Evolutionary conservation across 2,797 vertebrate species (phyloP), one percentile per base, ranked within the genome.

Genomic region (Mormyrops boulengeri): DNA sequence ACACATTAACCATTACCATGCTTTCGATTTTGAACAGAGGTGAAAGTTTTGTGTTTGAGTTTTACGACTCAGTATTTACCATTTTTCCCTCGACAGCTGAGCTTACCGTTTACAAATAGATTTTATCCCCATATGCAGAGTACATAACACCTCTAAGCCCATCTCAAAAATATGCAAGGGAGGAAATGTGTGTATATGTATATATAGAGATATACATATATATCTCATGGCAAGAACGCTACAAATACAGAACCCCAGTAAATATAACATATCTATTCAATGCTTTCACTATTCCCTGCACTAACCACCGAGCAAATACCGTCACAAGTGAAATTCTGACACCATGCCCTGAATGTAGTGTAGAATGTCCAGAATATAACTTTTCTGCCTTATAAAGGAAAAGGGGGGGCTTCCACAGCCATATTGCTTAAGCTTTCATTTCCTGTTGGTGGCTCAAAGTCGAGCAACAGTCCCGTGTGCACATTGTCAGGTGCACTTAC

Each of bases 361-460:
- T 38, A 38, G 30, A 55, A 53, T 80, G 73, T 44, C 30, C 44
- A 38, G 41, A 26, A 84, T 38, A 77, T 85, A 22, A 87, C 26
- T 80, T 77, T 17, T 88, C 84, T 87, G 41, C 38, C 77, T 44
- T 82, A 82, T 82, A 47, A 47, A 41, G 77, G n/a, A n/a, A 44
- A 1, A 41, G 17, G 73, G 73, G 77, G 19, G 38, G 41, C 91
- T 90, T 86, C 26, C 87, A 38, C 69, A 49, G 73, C 86, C 88
- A 80, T 88, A 77, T 85, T 82, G 30, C 88, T 85, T 12, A 55
- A 17, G 30, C 52, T 89, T 60, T 87, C 52, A 17, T 7, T 73
- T 90, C 44, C 26, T 57, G 87, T 90, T 88, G 47, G 89, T 88
- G 90, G 55, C 89, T 88, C 88, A 89, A 87, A 87, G 90, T 90